Percentiles rank a stretch among this genome's conserved stretches.
These are phyloP conservation scores for Bubo bubo DNA, from an alignment of 2,113 vertebrate species.

Conservation along the genomic window DNA sequence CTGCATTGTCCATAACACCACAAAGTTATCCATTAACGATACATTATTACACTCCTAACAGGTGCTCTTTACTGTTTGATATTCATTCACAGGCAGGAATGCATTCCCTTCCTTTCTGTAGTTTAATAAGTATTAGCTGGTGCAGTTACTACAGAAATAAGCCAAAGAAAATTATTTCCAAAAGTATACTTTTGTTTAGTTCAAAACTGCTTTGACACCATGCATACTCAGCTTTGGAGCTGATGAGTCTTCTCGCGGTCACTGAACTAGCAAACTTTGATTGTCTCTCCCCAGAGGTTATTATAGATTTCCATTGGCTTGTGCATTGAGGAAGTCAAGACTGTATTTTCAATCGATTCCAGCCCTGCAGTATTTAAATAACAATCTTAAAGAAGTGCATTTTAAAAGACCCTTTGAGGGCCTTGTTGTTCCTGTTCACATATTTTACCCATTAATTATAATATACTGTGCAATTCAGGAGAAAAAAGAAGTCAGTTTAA, in stretches of 20 bases:
- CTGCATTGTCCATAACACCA: background rate
- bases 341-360: background rate
- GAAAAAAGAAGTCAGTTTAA: background rate
- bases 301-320: conserved; percentile 14
- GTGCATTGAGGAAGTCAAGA: background rate
- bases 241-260: background rate
- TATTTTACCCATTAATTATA: background rate
- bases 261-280: background rate
- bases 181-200: background rate
- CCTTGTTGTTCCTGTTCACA: background rate
- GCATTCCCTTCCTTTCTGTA: background rate
- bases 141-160: background rate
- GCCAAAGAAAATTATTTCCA: background rate
- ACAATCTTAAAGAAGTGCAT: background rate
- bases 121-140: background rate
- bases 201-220: background rate
- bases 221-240: background rate
- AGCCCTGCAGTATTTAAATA: background rate
- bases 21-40: background rate
- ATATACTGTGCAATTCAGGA: background rate
- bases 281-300: background rate
- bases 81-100: background rate
- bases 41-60: background rate
- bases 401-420: background rate
- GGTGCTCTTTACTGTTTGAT: background rate